phyloP scores from a whole-genome alignment of 2,797 vertebrate species.

The Oryzias dopingdopingensis region DNA sequence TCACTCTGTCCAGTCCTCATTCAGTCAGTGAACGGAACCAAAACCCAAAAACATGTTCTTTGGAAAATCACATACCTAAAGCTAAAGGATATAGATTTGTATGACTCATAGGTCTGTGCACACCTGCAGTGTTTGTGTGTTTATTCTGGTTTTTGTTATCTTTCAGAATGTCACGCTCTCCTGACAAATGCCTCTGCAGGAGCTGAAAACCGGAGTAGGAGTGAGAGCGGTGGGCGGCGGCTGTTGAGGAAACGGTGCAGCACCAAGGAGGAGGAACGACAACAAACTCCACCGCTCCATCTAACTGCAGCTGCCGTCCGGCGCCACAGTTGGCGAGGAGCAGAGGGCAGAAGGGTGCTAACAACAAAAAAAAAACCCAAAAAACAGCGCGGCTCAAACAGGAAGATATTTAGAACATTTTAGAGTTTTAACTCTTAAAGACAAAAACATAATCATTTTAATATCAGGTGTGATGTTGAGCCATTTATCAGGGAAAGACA shows the following conservation, averaged over 20 bases:
- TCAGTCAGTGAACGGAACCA: too few relatives aligned
- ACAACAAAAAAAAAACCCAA: background rate
- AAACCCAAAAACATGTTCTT: too few relatives aligned
- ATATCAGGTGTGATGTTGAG: too few relatives aligned
- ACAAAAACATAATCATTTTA: too few relatives aligned
- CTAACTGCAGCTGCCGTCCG: slow-evolving; percentile 15
- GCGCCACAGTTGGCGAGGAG: slow-evolving; percentile 13
- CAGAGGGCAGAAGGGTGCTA: background rate
- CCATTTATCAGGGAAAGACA: slow-evolving; percentile 18
- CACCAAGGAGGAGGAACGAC: slow-evolving; percentile 37
- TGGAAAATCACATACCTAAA: background rate
- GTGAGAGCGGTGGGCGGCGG: slow-evolving; percentile 60
- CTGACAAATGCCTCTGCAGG: slow-evolving; percentile 55
- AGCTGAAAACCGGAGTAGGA: slow-evolving; percentile 58
- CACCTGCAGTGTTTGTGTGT: background rate
- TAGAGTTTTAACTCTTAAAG: too few relatives aligned
- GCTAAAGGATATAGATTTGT: background rate
- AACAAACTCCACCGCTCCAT: background rate
- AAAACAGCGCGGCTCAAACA: too few relatives aligned
- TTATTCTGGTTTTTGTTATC: slow-evolving; percentile 5
- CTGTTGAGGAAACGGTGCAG: slow-evolving; percentile 31
- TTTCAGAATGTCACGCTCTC: slow-evolving; percentile 21
- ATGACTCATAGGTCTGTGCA: background rate
- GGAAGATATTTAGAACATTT: too few relatives aligned
- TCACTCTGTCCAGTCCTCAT: too few relatives aligned